phyloP scores from a whole-genome alignment of 2,888 invertebrate species.

The Dexiosoma caninum region DNA sequence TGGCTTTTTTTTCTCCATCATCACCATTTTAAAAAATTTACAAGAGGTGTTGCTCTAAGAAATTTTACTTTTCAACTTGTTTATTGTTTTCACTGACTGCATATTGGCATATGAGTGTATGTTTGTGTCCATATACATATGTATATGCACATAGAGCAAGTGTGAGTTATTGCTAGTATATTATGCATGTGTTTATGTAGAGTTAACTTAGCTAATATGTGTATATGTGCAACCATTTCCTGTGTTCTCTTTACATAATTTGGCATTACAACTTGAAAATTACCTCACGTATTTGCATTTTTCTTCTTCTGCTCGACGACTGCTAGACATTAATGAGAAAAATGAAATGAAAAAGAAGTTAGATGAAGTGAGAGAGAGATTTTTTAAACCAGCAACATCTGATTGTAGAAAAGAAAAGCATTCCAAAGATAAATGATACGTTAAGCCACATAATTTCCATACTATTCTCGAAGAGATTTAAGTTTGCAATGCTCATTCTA shows the following conservation, averaged over 20 bases:
- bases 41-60: constrained; percentile 17
- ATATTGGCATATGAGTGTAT: no score
- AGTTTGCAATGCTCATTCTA: no score
- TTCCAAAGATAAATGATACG: no score
- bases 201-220: background rate
- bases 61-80: constrained; percentile 23
- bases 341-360: background rate
- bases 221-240: background rate
- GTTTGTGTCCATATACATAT: no score
- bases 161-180: constrained; percentile 1
- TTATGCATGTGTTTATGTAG: background rate
- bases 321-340: background rate
- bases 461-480: no score
- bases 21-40: constrained; percentile 46
- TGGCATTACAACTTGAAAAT: constrained; percentile 57
- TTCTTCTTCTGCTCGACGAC: background rate
- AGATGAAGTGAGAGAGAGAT: no score
- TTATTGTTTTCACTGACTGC: constrained; percentile 1
- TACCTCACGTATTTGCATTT: constrained; percentile 55
- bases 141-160: background rate
- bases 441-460: no score
- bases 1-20: constrained; percentile 57
- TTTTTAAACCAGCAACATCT: background rate
- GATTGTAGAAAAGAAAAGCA: background rate
- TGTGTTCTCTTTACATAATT: constrained; percentile 46